These are phyloP conservation scores for Lithobates pipiens DNA, from an alignment of 2,797 vertebrate species.

Conservation along the genomic window DNA sequence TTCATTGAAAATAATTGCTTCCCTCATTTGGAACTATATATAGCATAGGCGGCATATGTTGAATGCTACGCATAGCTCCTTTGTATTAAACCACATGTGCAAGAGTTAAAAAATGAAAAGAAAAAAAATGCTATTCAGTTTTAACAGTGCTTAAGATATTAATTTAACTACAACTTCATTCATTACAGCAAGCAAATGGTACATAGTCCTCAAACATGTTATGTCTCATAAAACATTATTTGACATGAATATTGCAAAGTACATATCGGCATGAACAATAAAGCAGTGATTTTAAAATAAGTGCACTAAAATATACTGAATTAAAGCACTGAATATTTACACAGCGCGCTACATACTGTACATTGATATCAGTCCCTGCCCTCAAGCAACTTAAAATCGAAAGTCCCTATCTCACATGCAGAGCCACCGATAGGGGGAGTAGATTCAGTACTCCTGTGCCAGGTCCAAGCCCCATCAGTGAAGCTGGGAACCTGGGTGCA, in stretches of 20 bases:
- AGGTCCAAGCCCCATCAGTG: no score
- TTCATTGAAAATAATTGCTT: conserved; percentile 23
- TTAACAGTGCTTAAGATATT: background rate
- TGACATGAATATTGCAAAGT: background rate
- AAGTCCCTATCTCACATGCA: no score
- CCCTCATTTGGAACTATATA: conserved; percentile 7
- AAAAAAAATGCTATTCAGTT: background rate
- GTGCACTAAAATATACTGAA: no score
- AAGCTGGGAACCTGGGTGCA: no score
- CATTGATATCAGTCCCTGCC: no score
- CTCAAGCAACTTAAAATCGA: no score
- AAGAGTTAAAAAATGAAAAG: background rate
- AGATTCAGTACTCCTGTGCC: no score
- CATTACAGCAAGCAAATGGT: background rate
- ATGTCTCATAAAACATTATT: background rate
- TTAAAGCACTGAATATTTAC: no score
- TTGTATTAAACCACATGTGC: background rate
- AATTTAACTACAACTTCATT: background rate
- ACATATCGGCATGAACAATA: background rate
- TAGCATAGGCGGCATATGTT: background rate
- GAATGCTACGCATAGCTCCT: background rate
- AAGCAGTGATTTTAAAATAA: no score
- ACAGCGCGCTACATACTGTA: no score
- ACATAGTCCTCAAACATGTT: background rate
- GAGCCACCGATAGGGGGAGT: no score